phyloP scores from a whole-genome alignment of 2,113 vertebrate species.

The Sorex araneus region DNA sequence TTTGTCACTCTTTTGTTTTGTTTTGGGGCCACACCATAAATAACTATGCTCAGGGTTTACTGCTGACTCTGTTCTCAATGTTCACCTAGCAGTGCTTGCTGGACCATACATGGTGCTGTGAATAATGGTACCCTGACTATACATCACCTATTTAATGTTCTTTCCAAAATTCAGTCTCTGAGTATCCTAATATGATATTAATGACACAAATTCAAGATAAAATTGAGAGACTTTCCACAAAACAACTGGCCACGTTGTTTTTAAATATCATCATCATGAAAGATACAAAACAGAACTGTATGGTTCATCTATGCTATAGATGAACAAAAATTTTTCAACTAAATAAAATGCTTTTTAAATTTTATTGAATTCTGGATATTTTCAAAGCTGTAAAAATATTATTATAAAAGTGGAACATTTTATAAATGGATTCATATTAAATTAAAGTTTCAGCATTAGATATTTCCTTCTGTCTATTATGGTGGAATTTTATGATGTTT shows the following conservation, averaged over 20 bases:
- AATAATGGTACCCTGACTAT: not conserved
- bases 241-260: not conserved
- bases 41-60: too few relatives aligned
- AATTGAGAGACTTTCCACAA: not conserved
- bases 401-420: slow-evolving; percentile 1
- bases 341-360: not conserved
- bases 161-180: not conserved
- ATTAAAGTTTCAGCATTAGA: not conserved
- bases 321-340: not conserved
- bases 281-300: not conserved
- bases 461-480: not conserved
- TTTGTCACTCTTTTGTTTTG: not conserved
- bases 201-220: slow-evolving; percentile 2
- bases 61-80: too few relatives aligned
- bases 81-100: too few relatives aligned
- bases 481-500: not conserved
- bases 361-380: not conserved
- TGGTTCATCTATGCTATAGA: not conserved
- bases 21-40: too few relatives aligned
- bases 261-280: not conserved
- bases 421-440: not conserved
- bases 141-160: not conserved
- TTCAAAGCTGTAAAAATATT: not conserved
- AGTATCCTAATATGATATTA: not conserved
- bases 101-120: too few relatives aligned